These are phyloP conservation scores for Agrotis puta DNA, from an alignment of 2,888 invertebrate species.

Conservation along the genomic window DNA sequence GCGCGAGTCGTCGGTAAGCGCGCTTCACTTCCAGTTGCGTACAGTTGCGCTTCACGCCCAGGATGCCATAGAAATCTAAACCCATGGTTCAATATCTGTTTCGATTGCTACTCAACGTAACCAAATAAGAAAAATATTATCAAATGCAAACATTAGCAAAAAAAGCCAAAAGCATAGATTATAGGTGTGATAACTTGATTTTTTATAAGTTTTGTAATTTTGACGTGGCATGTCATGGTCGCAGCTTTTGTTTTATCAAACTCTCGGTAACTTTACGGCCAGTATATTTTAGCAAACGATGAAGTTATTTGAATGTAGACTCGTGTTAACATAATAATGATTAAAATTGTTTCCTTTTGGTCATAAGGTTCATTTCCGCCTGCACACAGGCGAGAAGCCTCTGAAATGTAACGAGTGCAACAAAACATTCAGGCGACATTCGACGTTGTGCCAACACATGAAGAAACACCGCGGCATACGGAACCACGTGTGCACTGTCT, in stretches of 20 bases:
- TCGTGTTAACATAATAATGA: too few relatives aligned
- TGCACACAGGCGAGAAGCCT: conserved; percentile 89
- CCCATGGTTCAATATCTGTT: conserved; percentile 85
- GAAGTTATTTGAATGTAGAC: not conserved
- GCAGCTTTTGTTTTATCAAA: not conserved
- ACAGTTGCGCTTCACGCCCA: conserved; percentile 93
- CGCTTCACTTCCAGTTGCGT: conserved; percentile 93
- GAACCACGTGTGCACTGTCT: conserved; percentile 87
- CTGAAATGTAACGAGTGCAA: conserved; percentile 88
- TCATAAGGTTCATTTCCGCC: conserved; percentile 86
- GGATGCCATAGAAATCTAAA: conserved; percentile 95
- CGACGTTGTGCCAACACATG: conserved; percentile 89
- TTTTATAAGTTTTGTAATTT: conserved; percentile 14
- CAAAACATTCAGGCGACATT: conserved; percentile 89
- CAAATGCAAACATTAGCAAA: not conserved
- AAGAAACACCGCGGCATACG: conserved; percentile 89
- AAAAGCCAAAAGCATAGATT: too few relatives aligned
- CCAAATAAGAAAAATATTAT: conserved; percentile 14
- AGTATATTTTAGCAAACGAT: not conserved
- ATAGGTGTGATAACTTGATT: not conserved
- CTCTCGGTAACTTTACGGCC: not conserved
- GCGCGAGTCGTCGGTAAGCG: conserved; percentile 91
- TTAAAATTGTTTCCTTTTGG: too few relatives aligned
- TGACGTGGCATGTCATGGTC: not conserved
- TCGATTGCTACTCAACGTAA: not conserved